Evolutionary conservation across 2,113 vertebrate species (phyloP), one percentile per base, ranked within the genome.

Genomic region (Psephotus haematonotus): DNA sequence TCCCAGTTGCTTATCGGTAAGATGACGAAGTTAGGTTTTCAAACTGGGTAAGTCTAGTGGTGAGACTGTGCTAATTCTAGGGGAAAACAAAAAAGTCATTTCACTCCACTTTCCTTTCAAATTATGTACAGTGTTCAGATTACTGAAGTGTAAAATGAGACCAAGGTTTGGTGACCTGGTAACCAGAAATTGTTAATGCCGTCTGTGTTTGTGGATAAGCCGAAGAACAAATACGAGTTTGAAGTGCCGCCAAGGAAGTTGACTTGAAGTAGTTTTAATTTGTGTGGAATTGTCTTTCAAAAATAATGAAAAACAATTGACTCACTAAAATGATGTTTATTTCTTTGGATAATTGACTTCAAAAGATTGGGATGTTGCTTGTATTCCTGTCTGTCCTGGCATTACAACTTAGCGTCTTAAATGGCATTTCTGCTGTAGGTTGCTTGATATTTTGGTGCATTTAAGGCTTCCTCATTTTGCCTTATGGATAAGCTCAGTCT

Each of bases 111-210:
- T 91, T 95, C 80, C 70, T 91, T 76, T 91, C 70, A 64, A 82
- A 84, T 93, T 86, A 88, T 16, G 25, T 62, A 27, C 47, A 44
- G 52, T 44, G 57, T 97, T 95, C 91, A 76, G 72, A 72, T 86
- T 89, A 88, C 88, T 93, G 92, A 93, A 72, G 96, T 93, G 90
- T 95, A 94, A 94, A 95, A 97, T 76, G 88, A 96, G 93, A 68
- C 80, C 62, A 37, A 84, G 88, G 80, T 92, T 94, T 95, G 88
- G 85, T 93, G 92, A 95, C 92, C 92, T 91, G 88, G 72, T 96
- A 94, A 93, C 88, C 77, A 94, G 95, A 89, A 93, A 49, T 92
- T 90, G 92, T 85, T 94, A 78, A 44, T 43, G 70, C 64, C 65
- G 63, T 41, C 57, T 46, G 23, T 82, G 91, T 89, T 64, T 83